Base-by-base conservation (phyloP, 1,140 invertebrate species). In the Neoseiulus cucumeris region DNA sequence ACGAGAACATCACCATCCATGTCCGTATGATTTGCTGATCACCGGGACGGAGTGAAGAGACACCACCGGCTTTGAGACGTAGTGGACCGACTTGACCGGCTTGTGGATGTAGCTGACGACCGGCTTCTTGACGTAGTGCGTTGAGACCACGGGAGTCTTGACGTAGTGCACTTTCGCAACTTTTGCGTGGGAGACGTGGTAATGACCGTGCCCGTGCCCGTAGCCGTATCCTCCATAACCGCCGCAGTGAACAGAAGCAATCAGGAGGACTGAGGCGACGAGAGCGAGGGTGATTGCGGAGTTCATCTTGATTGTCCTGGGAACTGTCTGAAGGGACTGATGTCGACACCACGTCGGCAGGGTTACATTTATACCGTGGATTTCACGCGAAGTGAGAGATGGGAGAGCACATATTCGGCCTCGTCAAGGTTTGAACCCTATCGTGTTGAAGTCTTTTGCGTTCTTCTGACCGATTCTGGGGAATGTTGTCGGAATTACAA, bases 101-200 rank as follows among this genome's bases (percentile, higher is more conserved):
- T 59, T 59, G 12, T 25, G 33, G 51, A 59, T 25, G 22, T 59
- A 59, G 22, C 51, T 59, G 51, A 59, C 51, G 9, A 59, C 51
- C 2, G 51, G 51, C 51, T 59, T 59, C 51, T 59, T 59, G 25
- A 59, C 51, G 51, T 59, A 59, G 22, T 59, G 51, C 22, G 51
- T 59, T 2, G 51, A 59, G 14, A 59, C 51, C 1, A 59, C 22
- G 1, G 51, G 51, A 25, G 14, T 59, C 22, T 59, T 59, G 17
- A 59, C 22, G 51, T 59, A 59, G 17, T 25, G 33, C 25, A 59
- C 51, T 2, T 59, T 17, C 6, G 51, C 51, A 1, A 59, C 51
- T 59, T 59, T 59, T 18, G 25, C 25, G 22, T 59, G 51, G 25
- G 51, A 59, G 17, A 59, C 22, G 51, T 59, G 51, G 9, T 59